Conservation (phyloP, 2,888 invertebrate genomes). For the Leptarthrus brevirostris region DNA sequence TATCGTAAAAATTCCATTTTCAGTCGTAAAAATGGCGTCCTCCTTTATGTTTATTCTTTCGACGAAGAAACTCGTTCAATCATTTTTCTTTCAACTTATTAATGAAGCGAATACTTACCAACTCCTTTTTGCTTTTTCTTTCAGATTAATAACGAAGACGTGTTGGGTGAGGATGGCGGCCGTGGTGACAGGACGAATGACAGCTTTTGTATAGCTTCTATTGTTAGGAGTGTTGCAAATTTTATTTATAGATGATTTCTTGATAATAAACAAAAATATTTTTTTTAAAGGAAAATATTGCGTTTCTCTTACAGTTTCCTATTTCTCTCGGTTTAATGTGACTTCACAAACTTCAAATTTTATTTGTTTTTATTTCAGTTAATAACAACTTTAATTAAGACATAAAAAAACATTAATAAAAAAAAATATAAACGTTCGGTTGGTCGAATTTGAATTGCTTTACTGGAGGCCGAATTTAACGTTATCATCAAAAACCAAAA, state of each 20-base stretch:
- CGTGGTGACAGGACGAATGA: background rate
- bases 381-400: too few species aligned
- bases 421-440: too few species aligned
- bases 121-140: background rate
- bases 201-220: background rate
- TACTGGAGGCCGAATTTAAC: too few species aligned
- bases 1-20: constrained; percentile 25
- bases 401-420: too few species aligned
- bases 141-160: background rate
- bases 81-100: background rate
- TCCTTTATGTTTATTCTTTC: background rate
- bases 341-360: too few species aligned
- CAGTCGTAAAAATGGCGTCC: background rate
- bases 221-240: background rate
- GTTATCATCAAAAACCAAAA: too few species aligned
- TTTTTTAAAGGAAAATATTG: too few species aligned
- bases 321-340: too few species aligned
- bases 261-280: background rate
- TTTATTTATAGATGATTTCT: background rate
- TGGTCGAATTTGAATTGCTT: too few species aligned
- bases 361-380: too few species aligned
- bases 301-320: too few species aligned
- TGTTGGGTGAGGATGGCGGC: background rate
- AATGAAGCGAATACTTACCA: background rate
- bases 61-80: background rate